Conservation (phyloP, 2,797 vertebrate genomes). For the Argentina silus region DNA sequence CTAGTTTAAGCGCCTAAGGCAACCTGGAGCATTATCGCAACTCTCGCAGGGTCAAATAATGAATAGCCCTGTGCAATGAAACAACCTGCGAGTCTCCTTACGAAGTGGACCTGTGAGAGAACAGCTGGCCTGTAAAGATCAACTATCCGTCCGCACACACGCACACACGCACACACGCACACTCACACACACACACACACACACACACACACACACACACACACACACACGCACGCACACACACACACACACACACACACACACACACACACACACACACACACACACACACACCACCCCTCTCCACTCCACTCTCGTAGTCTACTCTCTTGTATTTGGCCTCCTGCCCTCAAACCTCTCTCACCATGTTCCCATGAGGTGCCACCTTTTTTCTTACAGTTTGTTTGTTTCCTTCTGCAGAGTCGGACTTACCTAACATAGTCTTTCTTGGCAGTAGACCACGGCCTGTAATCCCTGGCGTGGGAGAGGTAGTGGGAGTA, state of each 20-base stretch:
- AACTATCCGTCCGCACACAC: slow-evolving; percentile 25
- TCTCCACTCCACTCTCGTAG: slow-evolving; percentile 6
- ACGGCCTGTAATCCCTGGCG: slow-evolving; percentile 17
- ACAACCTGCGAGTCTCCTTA: slow-evolving; percentile 87
- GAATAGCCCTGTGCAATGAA: slow-evolving; percentile 80
- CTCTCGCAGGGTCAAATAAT: slow-evolving; percentile 85
- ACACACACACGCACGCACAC: no score
- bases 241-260: slow-evolving; percentile 43
- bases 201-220: no score
- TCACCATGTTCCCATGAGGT: slow-evolving; percentile 79
- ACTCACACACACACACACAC: no score
- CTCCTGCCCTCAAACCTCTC: slow-evolving; percentile 72
- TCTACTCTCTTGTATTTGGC: slow-evolving; percentile 22
- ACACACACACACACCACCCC: slow-evolving; percentile 55
- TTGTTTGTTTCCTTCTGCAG: slow-evolving; percentile 30
- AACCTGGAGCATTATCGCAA: slow-evolving; percentile 80
- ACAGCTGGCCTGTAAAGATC: slow-evolving; percentile 88
- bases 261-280: slow-evolving; percentile 36
- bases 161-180: no score
- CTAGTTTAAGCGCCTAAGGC: slow-evolving; percentile 84
- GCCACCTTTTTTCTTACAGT: slow-evolving; percentile 67
- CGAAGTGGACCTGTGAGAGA: slow-evolving; percentile 86
- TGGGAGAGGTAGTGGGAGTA: slow-evolving; percentile 26
- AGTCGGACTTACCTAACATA: slow-evolving; percentile 37
- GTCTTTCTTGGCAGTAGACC: slow-evolving; percentile 24